phyloP scores from a whole-genome alignment of 2,888 invertebrate genomes.

The Dryobotodes eremita region DNA sequence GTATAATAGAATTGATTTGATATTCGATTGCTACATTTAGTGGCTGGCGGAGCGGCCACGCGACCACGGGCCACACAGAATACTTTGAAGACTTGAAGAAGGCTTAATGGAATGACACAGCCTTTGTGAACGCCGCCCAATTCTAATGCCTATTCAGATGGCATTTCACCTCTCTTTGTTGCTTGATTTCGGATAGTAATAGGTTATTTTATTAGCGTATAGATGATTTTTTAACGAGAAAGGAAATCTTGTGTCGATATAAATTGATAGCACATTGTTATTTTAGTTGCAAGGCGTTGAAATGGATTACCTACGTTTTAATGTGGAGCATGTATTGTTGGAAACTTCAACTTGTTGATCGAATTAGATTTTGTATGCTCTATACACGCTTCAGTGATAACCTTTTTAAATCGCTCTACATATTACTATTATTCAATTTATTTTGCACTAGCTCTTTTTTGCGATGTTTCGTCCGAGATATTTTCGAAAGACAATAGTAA shows the following conservation, averaged over 20 bases:
- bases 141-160: constrained; percentile 91
- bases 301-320: constrained; percentile 70
- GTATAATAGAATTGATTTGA: constrained; percentile 88
- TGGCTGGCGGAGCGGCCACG: constrained; percentile 79
- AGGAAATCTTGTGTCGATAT: constrained; percentile 80
- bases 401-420: constrained; percentile 62
- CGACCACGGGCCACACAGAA: constrained; percentile 89
- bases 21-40: constrained; percentile 84
- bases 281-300: constrained; percentile 61
- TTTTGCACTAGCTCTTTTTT: constrained; percentile 49
- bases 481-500: background rate
- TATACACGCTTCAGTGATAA: constrained; percentile 71
- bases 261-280: constrained; percentile 78
- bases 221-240: constrained; percentile 86
- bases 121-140: constrained; percentile 90
- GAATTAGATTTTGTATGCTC: constrained; percentile 74
- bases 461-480: constrained; percentile 10
- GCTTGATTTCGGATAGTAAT: constrained; percentile 90
- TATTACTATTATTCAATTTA: constrained; percentile 61
- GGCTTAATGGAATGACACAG: constrained; percentile 90
- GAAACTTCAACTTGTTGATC: constrained; percentile 71
- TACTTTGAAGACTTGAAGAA: constrained; percentile 87
- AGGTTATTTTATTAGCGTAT: constrained; percentile 89
- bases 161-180: constrained; percentile 90
- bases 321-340: constrained; percentile 71